Base-by-base conservation (phyloP, 1,140 invertebrate genomes). In the Lasioglossum baleicum region DNA sequence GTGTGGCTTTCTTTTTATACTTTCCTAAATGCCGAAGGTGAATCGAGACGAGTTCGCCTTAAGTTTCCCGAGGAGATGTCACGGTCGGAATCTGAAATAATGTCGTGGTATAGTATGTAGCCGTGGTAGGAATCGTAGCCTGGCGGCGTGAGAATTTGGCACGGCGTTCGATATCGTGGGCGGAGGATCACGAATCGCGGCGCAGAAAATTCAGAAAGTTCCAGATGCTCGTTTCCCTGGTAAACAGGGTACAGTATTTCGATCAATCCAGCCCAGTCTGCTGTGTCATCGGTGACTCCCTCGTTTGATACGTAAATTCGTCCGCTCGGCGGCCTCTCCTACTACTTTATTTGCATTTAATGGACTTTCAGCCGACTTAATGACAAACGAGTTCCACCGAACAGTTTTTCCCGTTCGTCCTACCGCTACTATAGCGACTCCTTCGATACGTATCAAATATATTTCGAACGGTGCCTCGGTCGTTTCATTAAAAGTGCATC, bases 291-390 rank as follows among this genome's bases (percentile, higher is more conserved):
- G 17, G 1, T 22, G 11, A 20, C 31, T 42, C 44, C 5, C 20
- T 0, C 66, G 42, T 80, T 74, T 79, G 69, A 77, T 31, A 83
- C 82, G 82, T 66, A 79, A 74, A 80, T 84, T 80, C 68, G 58
- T 56, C 22, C 42, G 11, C 11, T 42, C 26, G 56, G 0, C 42
- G 17, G n/a, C 22, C 35, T 42, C 42, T 17, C 22, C 20, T 58
- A 74, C 69, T 44, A 65, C 81, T 13, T 7, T 51, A 83, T 83
- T 58, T 83, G 76, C 76, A 84, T 84, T 84, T 83, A 80, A 84
- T 79, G 77, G 58, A 73, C 10, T 66, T 35, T n/a, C 44, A 6
- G 56, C n/a, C 56, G 20, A 11, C n/a, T n/a, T n/a, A 20, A 20
- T 53, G 51, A 6, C 15, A 15, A 15, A 53, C 51, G 15, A 20